Percentiles rank a stretch among this genome's conserved stretches.
These are phyloP conservation scores for Nyctereutes procyonoides DNA, from an alignment of 2,113 vertebrate genomes.

Conservation along the genomic window DNA sequence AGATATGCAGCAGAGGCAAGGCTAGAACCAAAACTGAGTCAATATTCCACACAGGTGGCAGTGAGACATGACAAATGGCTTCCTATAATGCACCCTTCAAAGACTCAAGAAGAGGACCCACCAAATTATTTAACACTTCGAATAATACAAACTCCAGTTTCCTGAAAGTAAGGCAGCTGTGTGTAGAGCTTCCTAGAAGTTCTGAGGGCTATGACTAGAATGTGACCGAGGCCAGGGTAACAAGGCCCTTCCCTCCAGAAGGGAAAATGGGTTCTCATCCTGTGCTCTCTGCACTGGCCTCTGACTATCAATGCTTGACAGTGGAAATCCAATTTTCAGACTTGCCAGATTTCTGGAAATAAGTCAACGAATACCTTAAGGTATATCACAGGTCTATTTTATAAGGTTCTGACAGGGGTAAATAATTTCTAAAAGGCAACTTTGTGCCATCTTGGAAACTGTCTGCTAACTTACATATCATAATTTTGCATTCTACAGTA, in stretches of 20 bases:
- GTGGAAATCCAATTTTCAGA: conserved; percentile 45
- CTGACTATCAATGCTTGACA: neutral
- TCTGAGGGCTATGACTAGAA: neutral
- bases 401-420: conserved; percentile 35
- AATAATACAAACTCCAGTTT: neutral
- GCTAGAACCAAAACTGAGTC: neutral
- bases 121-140: neutral
- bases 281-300: neutral
- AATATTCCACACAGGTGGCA: rapidly evolving
- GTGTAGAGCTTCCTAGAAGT: neutral
- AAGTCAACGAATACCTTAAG: conserved; percentile 56
- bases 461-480: neutral
- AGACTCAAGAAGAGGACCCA: neutral
- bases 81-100: neutral
- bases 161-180: neutral
- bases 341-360: conserved; percentile 53
- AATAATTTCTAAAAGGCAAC: conserved; percentile 62
- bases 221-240: neutral
- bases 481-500: neutral
- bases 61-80: neutral
- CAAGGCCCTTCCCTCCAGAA: neutral
- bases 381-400: neutral
- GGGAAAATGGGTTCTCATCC: neutral
- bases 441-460: conserved; percentile 43
- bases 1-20: neutral